Evolutionary conservation across 2,888 invertebrate genomes (phyloP).

Genomic region (Ormyrus thymus): DNA sequence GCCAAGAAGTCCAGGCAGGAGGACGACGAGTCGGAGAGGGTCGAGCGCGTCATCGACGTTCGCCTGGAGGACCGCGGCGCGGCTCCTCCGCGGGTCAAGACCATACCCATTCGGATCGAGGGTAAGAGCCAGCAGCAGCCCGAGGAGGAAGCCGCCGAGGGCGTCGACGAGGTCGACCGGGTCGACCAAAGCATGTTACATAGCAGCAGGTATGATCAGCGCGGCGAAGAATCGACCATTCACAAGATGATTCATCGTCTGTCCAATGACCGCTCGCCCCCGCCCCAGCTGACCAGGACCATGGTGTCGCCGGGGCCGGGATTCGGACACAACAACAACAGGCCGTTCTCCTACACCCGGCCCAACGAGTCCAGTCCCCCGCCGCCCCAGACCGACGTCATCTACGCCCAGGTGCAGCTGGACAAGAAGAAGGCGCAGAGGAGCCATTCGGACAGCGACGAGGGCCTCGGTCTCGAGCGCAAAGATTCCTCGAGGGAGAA

Average conservation of each 20-base stretch:
- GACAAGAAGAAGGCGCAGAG: conserved; percentile 77
- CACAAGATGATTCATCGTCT: conserved; percentile 86
- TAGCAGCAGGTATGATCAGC: conserved; percentile 70
- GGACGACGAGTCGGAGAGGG: not conserved
- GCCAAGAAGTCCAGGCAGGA: conserved; percentile 64
- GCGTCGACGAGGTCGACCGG: conserved; percentile 62
- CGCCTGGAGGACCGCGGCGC: conserved; percentile 36
- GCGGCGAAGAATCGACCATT: conserved; percentile 77
- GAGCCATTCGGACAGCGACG: conserved; percentile 85
- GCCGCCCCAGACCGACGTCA: conserved; percentile 79
- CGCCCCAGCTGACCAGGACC: conserved; percentile 79
- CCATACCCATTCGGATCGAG: conserved; percentile 53
- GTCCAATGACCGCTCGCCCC: conserved; percentile 83
- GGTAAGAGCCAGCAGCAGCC: conserved; percentile 42
- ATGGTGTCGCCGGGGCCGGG: conserved; percentile 79
- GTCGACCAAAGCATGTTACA: conserved; percentile 67
- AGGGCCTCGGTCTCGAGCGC: conserved; percentile 84
- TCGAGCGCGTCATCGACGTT: conserved; percentile 24
- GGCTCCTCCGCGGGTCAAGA: conserved; percentile 40
- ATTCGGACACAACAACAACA: conserved; percentile 82
- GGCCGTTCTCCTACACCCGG: conserved; percentile 88
- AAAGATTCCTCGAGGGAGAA: conserved; percentile 72
- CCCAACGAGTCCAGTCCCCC: conserved; percentile 77
- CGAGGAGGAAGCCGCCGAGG: conserved; percentile 43
- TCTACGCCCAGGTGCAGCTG: conserved; percentile 85